A percentile compares a stretch with the other conserved stretches of the same genome.
Conservation (phyloP, 2,113 vertebrate genomes). For the Cisticola juncidis region DNA sequence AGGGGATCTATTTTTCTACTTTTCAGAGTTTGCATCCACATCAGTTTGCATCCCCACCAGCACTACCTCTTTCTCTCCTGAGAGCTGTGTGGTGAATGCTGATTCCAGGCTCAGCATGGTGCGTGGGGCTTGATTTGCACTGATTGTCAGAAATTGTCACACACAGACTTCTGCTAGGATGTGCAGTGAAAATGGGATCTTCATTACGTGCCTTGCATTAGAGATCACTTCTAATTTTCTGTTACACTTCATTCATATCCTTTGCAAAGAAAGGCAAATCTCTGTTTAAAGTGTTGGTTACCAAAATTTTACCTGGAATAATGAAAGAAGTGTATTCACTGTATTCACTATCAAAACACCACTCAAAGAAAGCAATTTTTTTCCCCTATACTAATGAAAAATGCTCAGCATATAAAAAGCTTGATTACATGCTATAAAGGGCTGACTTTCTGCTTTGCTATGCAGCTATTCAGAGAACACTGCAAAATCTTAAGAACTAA, state of each 20-base stretch:
- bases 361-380: constrained; percentile 6
- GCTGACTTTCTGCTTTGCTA: constrained; percentile 63
- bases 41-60: background rate
- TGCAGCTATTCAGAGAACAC: constrained; percentile 52
- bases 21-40: background rate
- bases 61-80: background rate
- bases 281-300: background rate
- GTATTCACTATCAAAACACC: background rate
- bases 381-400: constrained; percentile 41
- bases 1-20: constrained; percentile 4
- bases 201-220: background rate
- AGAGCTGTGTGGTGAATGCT: background rate
- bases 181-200: background rate
- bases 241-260: background rate
- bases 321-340: background rate
- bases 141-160: constrained; percentile 12
- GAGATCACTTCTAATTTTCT: background rate
- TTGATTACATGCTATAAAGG: constrained; percentile 67
- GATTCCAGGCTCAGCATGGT: constrained; percentile 8
- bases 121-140: background rate
- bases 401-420: constrained; percentile 57
- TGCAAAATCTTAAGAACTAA: constrained; percentile 48
- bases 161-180: background rate
- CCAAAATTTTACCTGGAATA: background rate
- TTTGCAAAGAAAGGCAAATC: background rate